phyloP scores from a whole-genome alignment of 2,888 invertebrate species.

The Xanthia togata region DNA sequence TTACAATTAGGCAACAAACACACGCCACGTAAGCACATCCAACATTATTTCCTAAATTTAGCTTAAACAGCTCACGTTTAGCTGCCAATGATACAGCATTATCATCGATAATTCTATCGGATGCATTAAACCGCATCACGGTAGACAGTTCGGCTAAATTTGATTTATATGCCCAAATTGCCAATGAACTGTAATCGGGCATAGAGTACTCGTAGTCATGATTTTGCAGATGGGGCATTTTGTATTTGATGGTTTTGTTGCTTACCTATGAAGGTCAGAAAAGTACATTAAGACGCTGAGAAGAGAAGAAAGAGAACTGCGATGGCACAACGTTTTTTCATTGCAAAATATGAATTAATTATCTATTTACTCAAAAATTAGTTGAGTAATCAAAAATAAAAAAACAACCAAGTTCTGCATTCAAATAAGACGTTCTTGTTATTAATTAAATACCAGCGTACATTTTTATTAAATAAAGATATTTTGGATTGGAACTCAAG shows the following conservation, averaged over 20 bases:
- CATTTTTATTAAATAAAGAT: no score
- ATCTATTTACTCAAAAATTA: no score
- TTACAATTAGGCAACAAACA: not conserved
- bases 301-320: no score
- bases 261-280: not conserved
- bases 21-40: not conserved
- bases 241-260: not conserved
- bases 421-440: no score
- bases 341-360: no score
- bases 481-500: no score
- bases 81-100: slow-evolving; percentile 34
- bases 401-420: no score
- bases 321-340: no score
- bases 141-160: slow-evolving; percentile 75
- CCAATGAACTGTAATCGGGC: slow-evolving; percentile 74
- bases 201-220: slow-evolving; percentile 67
- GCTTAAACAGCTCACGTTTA: slow-evolving; percentile 24
- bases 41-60: slow-evolving; percentile 28
- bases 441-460: no score
- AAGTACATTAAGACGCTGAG: not conserved
- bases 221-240: slow-evolving; percentile 7
- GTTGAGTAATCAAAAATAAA: no score
- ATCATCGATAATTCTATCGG: slow-evolving; percentile 56
- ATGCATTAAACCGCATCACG: slow-evolving; percentile 54
- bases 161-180: slow-evolving; percentile 77